phyloP scores from a whole-genome alignment of 2,113 vertebrate genomes.

The Anhinga rufa region DNA sequence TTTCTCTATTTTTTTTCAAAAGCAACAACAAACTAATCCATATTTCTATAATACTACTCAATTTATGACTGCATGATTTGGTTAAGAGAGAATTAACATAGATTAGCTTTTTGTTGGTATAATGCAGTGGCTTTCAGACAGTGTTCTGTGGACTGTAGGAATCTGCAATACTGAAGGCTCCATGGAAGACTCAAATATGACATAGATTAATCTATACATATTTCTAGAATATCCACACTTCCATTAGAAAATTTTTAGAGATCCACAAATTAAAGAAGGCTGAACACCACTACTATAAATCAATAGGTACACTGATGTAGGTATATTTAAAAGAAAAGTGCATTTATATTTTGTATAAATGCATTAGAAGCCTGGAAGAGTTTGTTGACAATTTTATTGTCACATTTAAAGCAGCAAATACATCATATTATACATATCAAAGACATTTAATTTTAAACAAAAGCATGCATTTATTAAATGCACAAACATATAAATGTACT shows the following conservation, averaged over 20 bases:
- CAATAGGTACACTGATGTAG: neutral
- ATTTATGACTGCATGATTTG: neutral
- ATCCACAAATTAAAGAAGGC: neutral
- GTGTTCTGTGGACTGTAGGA: neutral
- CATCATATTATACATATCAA: neutral
- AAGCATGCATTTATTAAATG: neutral
- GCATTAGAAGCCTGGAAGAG: neutral
- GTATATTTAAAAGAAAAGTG: neutral
- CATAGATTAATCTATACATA: neutral
- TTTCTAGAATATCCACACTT: neutral
- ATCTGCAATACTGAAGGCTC: neutral
- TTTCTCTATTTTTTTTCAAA: conserved; percentile 12
- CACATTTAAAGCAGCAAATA: neutral
- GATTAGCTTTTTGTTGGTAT: neutral
- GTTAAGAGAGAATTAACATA: neutral
- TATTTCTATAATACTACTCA: neutral
- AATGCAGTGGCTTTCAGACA: neutral
- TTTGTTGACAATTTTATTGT: neutral
- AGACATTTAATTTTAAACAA: neutral
- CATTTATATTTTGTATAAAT: neutral
- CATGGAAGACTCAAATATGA: neutral
- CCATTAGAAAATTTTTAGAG: neutral
- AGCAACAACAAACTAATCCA: neutral
- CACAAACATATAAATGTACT: neutral
- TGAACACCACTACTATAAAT: neutral